Base-by-base conservation (phyloP, 2,113 vertebrate genomes). In the Holacanthus passer region DNA sequence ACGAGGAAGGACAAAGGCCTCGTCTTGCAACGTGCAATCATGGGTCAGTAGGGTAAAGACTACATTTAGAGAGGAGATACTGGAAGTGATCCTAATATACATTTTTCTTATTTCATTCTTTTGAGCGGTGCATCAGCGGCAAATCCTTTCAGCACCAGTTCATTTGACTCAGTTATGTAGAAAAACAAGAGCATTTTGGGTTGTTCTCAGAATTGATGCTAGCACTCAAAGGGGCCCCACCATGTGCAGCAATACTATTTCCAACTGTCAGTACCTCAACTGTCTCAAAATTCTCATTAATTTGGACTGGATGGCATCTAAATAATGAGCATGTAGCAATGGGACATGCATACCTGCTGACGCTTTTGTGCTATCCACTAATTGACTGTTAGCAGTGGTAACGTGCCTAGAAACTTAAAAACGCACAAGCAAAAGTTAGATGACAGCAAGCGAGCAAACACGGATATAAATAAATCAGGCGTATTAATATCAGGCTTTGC, bases 1-100 rank as follows among this genome's bases (percentile, higher is more conserved):
- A 63, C 60, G 53, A 12, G 16, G n/a, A 80, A 60, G 71, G 72
- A 78, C 41, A 65, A 62, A 68, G 20, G 55, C 7, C 32, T 83
- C 17, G 37, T 59, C 62, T 71, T 64, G 14, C 27, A 76, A 58
- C 3, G 29, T 17, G 32, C 35, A 32, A 43, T 77, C 22, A 68
- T 41, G 67, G 81, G 58, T 69, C 60, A 64, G 43, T 22, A 16
- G 66, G 81, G 70, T 47, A 60, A 76, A 3, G 64, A 64, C 45
- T 14, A 22, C 12, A 2, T 64, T 32, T 63, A 45, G 20, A 77
- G 3, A 73, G 20, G 2, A 0, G 3, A 29, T 29, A 5, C 16
- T 41, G 8, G 4, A 48, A 48, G 19, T 17, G 12, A 20, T 47
- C 27, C 11, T 47, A 7, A 73, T 8, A 47, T 14, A 20, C 17